phyloP scores from a whole-genome alignment of 1,140 invertebrate species.

The Megalopta genalis region DNA sequence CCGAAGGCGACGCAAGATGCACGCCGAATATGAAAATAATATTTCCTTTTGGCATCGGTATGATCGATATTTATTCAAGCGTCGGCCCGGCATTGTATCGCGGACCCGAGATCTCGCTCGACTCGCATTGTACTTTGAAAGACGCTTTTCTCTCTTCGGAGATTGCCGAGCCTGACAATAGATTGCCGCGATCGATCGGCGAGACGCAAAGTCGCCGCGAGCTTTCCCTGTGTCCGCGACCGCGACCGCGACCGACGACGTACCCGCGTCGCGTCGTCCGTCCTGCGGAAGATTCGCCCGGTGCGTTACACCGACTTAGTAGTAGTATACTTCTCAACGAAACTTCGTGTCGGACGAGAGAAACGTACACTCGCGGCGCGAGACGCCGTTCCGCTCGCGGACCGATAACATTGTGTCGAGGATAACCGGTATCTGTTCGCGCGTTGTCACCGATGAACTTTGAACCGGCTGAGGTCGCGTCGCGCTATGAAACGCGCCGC shows the following conservation, averaged over 20 bases:
- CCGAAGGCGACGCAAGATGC: constrained; percentile 42
- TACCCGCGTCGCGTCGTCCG: no score
- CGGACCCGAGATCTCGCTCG: constrained; percentile 40
- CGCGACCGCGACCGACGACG: background rate
- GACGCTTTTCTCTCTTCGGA: constrained; percentile 21
- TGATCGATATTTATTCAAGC: constrained; percentile 74
- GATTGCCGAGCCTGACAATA: constrained; percentile 35
- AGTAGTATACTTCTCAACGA: background rate
- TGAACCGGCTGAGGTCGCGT: background rate
- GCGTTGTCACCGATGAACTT: background rate
- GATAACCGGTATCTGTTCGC: background rate
- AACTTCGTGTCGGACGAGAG: background rate
- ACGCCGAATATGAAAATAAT: constrained; percentile 73
- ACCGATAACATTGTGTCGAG: background rate
- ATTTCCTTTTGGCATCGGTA: constrained; percentile 66
- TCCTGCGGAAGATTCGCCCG: no score
- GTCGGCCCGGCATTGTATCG: constrained; percentile 34
- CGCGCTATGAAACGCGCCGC: background rate
- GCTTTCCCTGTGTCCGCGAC: background rate
- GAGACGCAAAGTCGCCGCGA: background rate
- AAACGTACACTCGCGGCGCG: no score
- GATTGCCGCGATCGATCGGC: constrained; percentile 1
- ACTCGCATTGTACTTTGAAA: constrained; percentile 46
- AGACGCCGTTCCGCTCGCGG: background rate
- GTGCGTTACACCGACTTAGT: no score